phyloP scores from a whole-genome alignment of 2,888 invertebrate genomes.

The Magallana nippona region DNA sequence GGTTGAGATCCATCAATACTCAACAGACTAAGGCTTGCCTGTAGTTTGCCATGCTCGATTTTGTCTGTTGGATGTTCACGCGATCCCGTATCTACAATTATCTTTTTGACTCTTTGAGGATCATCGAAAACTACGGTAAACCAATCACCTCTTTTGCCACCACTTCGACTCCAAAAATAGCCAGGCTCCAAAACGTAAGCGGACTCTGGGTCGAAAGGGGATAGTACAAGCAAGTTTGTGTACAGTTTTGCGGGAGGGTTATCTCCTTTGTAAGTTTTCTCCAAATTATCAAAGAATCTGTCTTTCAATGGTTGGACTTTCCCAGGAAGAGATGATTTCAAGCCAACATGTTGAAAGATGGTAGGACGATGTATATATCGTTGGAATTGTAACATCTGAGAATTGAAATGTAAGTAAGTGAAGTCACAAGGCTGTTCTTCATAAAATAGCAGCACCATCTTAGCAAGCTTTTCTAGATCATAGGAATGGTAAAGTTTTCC shows the following conservation, averaged over 20 bases:
- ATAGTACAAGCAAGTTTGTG: slow-evolving; percentile 74
- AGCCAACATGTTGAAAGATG: slow-evolving; percentile 67
- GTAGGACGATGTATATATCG: slow-evolving; percentile 61
- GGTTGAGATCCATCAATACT: slow-evolving; percentile 42
- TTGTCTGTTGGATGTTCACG: slow-evolving; percentile 68
- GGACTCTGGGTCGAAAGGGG: too few relatives aligned
- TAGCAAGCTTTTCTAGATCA: slow-evolving; percentile 58
- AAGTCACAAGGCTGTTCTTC: slow-evolving; percentile 66
- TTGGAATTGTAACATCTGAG: slow-evolving; percentile 57
- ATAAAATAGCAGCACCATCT: slow-evolving; percentile 75
- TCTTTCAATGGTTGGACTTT: slow-evolving; percentile 66
- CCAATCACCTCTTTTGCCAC: slow-evolving; percentile 73
- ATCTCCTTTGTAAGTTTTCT: slow-evolving; percentile 66
- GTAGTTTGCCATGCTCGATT: slow-evolving; percentile 66
- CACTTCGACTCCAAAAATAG: slow-evolving; percentile 74
- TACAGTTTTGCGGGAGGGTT: slow-evolving; percentile 77
- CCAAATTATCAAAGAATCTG: slow-evolving; percentile 52
- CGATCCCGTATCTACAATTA: slow-evolving; percentile 76
- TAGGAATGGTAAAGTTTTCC: slow-evolving; percentile 63
- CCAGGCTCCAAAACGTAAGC: slow-evolving; percentile 56
- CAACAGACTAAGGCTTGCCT: slow-evolving; percentile 62
- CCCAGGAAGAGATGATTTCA: slow-evolving; percentile 62
- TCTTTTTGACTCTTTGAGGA: slow-evolving; percentile 66
- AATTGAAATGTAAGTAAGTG: slow-evolving; percentile 62
- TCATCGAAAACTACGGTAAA: slow-evolving; percentile 74